Conservation (phyloP, 2,113 vertebrate species). For the Pholis gunnellus region DNA sequence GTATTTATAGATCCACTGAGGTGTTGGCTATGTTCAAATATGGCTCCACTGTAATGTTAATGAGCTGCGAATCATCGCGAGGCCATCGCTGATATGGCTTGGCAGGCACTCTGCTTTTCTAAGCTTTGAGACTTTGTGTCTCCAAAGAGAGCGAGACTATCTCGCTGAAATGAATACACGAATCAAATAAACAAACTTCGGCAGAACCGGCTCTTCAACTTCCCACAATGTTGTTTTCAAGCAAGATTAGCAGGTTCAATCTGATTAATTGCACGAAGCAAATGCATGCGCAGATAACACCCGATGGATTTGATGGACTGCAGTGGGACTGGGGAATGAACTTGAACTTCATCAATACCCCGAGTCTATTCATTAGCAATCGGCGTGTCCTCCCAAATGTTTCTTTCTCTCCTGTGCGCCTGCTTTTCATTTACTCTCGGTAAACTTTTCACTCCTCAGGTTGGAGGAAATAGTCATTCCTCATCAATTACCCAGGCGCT, state of each 20-base stretch:
- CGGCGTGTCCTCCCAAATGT: constrained; percentile 17
- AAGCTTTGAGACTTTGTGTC: constrained; percentile 68
- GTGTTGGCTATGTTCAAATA: constrained; percentile 43
- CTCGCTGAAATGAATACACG: constrained; percentile 55
- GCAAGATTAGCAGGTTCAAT: constrained; percentile 46
- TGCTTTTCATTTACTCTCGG: constrained; percentile 59
- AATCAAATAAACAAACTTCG: constrained; percentile 68
- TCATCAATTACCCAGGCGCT: constrained; percentile 52
- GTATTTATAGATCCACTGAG: constrained; percentile 31
- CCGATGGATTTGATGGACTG: constrained; percentile 56
- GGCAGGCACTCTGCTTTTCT: constrained; percentile 67
- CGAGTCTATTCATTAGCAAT: constrained; percentile 42
- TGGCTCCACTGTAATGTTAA: constrained; percentile 48
- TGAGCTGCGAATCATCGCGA: constrained; percentile 31
- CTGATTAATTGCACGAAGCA: constrained; percentile 42
- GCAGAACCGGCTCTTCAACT: constrained; percentile 16
- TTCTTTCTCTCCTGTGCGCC: constrained; percentile 1
- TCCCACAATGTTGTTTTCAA: constrained; percentile 34
- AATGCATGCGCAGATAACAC: constrained; percentile 31
- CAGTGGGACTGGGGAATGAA: constrained; percentile 30
- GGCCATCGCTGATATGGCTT: constrained; percentile 53
- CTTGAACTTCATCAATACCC: constrained; percentile 30
- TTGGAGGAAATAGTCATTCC: constrained; percentile 53
- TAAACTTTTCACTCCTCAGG: constrained; percentile 48
- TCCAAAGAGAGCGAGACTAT: constrained; percentile 49